These are phyloP conservation scores for Gastrophysa polygoni DNA, from an alignment of 2,888 invertebrate genomes.

Conservation along the genomic window DNA sequence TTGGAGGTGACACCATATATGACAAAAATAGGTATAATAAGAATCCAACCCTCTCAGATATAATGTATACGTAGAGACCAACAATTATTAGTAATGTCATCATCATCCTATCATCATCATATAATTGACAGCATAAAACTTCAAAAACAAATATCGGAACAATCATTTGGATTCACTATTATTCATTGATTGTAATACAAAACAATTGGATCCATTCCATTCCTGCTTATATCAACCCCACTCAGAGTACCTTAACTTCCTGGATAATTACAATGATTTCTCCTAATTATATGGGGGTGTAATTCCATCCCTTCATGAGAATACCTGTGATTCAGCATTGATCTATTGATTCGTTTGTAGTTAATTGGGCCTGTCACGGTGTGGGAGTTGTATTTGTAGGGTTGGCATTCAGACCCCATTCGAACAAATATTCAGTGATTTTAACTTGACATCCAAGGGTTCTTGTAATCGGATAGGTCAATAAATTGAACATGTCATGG, in stretches of 20 bases:
- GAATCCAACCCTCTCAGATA: too few relatives aligned
- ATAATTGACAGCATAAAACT: too few relatives aligned
- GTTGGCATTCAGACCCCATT: slow-evolving; percentile 10
- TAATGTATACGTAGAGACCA: too few relatives aligned
- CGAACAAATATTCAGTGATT: slow-evolving; percentile 3
- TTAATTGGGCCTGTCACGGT: slow-evolving; percentile 37
- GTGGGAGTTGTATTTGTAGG: slow-evolving; percentile 26
- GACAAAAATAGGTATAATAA: too few relatives aligned
- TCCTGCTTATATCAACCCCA: background rate
- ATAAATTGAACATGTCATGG: slow-evolving; percentile 1
- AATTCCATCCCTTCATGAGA: slow-evolving; percentile 25
- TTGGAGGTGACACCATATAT: too few relatives aligned
- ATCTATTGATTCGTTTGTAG: slow-evolving; percentile 36
- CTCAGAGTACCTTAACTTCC: slow-evolving; percentile 20
- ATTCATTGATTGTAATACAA: slow-evolving; percentile 2
- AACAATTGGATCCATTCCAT: background rate
- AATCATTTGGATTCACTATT: too few relatives aligned
- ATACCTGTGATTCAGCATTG: slow-evolving; percentile 36
- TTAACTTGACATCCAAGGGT: background rate
- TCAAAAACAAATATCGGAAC: too few relatives aligned
- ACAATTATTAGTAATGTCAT: too few relatives aligned
- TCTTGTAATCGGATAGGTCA: slow-evolving; percentile 2
- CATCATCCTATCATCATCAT: too few relatives aligned
- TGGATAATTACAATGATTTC: slow-evolving; percentile 30
- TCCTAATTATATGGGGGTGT: slow-evolving; percentile 34